These are phyloP conservation scores for Lamprotornis superbus DNA, from an alignment of 2,113 vertebrate genomes.

Conservation along the genomic window DNA sequence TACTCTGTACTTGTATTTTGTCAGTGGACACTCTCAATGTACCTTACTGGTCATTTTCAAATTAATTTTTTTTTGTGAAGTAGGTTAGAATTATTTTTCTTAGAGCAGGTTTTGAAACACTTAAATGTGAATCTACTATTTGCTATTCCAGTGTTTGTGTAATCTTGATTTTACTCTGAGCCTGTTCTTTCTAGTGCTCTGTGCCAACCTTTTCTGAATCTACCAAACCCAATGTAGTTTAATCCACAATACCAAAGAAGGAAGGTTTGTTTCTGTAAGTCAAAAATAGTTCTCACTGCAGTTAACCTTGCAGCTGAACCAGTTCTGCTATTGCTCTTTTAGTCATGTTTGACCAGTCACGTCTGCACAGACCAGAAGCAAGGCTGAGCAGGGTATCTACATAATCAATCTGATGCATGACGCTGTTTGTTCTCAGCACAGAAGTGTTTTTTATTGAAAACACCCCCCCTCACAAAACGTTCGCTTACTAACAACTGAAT, in stretches of 20 bases:
- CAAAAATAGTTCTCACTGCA: neutral
- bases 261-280: constrained; percentile 5
- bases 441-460: neutral
- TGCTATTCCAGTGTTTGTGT: neutral
- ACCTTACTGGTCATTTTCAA: neutral
- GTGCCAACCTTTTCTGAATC: neutral
- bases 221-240: neutral
- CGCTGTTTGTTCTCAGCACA: accelerated
- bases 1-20: neutral
- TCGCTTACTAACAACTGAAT: neutral
- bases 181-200: neutral
- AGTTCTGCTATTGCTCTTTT: neutral
- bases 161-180: neutral
- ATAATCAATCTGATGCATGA: neutral
- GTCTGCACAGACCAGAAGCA: neutral
- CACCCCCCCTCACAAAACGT: accelerated
- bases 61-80: neutral
- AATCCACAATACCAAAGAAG: neutral
- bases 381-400: neutral
- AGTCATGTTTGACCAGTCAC: neutral
- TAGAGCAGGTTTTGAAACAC: neutral
- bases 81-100: neutral
- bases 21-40: neutral
- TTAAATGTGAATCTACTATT: neutral
- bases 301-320: neutral